Conservation (phyloP, 2,888 invertebrate species). For the Athalia rosae region DNA sequence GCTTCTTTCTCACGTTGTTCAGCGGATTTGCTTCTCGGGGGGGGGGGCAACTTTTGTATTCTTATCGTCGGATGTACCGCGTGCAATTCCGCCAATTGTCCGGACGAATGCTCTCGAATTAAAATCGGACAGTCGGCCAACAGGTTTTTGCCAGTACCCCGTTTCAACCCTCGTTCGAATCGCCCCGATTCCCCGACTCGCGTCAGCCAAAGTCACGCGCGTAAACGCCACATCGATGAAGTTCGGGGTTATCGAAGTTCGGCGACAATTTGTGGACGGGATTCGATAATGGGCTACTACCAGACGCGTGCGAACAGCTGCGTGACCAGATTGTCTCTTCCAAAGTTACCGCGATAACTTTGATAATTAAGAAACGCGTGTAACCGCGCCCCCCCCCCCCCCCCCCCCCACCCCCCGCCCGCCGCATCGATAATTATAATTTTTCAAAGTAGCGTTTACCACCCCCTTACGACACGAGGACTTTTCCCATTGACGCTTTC, state of each 20-base stretch:
- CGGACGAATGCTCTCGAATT: too few species aligned
- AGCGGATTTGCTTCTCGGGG: too few species aligned
- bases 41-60: too few species aligned
- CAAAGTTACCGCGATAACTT: not conserved
- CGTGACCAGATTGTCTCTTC: not conserved
- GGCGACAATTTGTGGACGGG: conserved; percentile 9
- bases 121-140: too few species aligned
- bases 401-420: too few species aligned
- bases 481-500: too few species aligned
- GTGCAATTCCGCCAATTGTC: too few species aligned
- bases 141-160: too few species aligned
- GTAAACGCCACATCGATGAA: not conserved
- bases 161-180: not conserved
- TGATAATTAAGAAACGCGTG: conserved; percentile 1
- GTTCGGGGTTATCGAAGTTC: conserved; percentile 17
- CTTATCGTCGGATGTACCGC: too few species aligned
- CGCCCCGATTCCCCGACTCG: not conserved
- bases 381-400: too few species aligned
- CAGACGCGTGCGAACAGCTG: conserved; percentile 9
- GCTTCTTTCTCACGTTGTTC: not conserved
- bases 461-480: not conserved
- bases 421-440: not conserved
- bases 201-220: not conserved
- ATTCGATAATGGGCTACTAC: not conserved
- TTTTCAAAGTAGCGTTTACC: not conserved